Conservation (phyloP, 2,797 vertebrate genomes). For the Silurus lanzhouensis region DNA sequence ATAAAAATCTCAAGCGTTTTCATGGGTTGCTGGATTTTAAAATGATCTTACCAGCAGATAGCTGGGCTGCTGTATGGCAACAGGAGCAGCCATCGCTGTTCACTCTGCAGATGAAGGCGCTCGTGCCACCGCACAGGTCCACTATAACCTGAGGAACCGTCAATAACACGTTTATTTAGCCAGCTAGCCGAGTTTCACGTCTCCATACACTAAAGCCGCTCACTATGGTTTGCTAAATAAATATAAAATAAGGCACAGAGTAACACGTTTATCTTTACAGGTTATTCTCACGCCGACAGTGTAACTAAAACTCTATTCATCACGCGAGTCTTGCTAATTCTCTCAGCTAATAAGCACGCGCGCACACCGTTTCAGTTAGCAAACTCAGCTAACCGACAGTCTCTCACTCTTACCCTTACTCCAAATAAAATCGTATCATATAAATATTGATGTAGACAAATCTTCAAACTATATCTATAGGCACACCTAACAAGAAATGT, state of each 20-base stretch:
- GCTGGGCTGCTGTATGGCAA: conserved; percentile 81
- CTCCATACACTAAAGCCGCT: neutral
- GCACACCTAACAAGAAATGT: neutral
- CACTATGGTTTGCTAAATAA: neutral
- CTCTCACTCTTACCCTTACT: neutral
- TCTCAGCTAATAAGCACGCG: neutral
- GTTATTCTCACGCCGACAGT: neutral
- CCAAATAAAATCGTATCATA: neutral
- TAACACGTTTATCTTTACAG: neutral
- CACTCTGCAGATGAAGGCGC: neutral
- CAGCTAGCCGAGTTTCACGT: neutral
- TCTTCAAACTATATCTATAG: neutral
- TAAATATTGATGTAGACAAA: neutral
- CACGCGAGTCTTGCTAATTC: neutral
- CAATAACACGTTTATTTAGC: neutral
- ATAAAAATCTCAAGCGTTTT: neutral
- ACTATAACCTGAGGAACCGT: neutral
- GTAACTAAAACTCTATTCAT: neutral
- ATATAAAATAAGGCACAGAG: neutral
- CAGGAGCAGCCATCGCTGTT: conserved; percentile 74
- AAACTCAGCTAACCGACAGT: neutral
- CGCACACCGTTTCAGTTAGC: neutral
- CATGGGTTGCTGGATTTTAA: neutral
- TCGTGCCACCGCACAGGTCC: neutral
- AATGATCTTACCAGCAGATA: conserved; percentile 79